Evolutionary conservation across 1,140 invertebrate species (phyloP).

Genomic region (Araneus ventricosus): DNA sequence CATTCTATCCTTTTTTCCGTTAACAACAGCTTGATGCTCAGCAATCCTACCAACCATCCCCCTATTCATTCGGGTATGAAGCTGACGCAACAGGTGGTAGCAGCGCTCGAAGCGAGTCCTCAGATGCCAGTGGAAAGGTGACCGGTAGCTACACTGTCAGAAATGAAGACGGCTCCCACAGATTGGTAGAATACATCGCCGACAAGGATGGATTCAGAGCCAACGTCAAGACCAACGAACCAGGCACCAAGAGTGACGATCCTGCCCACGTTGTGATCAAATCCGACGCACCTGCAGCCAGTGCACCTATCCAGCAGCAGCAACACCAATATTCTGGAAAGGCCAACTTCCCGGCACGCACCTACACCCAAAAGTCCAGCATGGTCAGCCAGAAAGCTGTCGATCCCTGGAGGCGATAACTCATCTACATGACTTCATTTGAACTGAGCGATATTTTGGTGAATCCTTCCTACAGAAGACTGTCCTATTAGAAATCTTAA

Average conservation of each 20-base stretch:
- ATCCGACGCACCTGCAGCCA: slow-evolving; percentile 37
- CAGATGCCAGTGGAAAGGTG: slow-evolving; percentile 68
- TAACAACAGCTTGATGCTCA: slow-evolving; percentile 52
- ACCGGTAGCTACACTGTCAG: slow-evolving; percentile 77
- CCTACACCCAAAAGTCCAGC: slow-evolving; percentile 43
- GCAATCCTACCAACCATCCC: not conserved
- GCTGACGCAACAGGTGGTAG: slow-evolving; percentile 50
- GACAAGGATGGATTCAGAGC: slow-evolving; percentile 78
- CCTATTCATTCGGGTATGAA: slow-evolving; percentile 72
- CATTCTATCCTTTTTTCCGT: not conserved
- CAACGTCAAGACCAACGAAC: slow-evolving; percentile 77
- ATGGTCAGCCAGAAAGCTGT: slow-evolving; percentile 43
- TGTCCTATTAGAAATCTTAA: not conserved
- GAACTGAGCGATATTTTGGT: not conserved
- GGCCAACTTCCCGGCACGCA: slow-evolving; percentile 14
- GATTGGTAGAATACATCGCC: slow-evolving; percentile 78
- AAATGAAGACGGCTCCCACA: slow-evolving; percentile 76
- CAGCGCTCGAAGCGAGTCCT: slow-evolving; percentile 63
- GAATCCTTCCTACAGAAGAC: not conserved
- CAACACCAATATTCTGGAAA: not conserved
- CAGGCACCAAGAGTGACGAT: slow-evolving; percentile 52
- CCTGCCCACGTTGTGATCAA: slow-evolving; percentile 47
- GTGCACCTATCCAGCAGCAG: slow-evolving; percentile 24
- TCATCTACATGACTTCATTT: not conserved
- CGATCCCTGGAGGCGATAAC: slow-evolving; percentile 39